These are phyloP conservation scores for Lepilemur ruficaudatus DNA, from an alignment of 2,797 vertebrate genomes.

Conservation along the genomic window DNA sequence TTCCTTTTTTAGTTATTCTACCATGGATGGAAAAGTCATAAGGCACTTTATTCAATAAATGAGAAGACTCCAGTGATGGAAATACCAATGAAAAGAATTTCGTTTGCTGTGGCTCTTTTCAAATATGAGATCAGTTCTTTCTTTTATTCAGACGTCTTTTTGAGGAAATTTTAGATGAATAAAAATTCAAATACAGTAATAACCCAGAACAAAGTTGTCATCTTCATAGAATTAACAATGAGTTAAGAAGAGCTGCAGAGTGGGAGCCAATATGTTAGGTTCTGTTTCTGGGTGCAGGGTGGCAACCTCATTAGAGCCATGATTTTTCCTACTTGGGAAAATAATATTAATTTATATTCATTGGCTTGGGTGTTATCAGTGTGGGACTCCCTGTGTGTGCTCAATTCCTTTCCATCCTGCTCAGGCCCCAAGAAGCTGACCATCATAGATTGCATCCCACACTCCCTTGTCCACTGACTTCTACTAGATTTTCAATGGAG, in stretches of 20 bases:
- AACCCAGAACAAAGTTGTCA: background rate
- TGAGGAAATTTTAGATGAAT: background rate
- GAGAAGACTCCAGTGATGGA: background rate
- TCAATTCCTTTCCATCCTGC: background rate
- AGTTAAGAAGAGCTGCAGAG: background rate
- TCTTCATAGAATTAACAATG: background rate
- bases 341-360: background rate
- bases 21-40: background rate
- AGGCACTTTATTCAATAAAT: background rate
- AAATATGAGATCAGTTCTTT: background rate
- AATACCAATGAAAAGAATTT: background rate
- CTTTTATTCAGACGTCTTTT: background rate
- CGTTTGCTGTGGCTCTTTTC: background rate
- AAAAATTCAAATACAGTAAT: conserved; percentile 34
- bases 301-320: background rate
- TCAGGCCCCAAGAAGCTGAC: background rate
- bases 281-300: background rate
- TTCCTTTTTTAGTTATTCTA: conserved; percentile 17
- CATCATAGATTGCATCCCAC: background rate
- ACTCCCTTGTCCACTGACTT: background rate
- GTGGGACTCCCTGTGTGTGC: background rate
- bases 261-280: background rate
- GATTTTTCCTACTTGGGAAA: background rate
- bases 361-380: background rate
- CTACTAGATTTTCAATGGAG: background rate